A percentile compares a stretch with the other conserved stretches of the same genome.
These are phyloP conservation scores for Lepidurus arcticus DNA, from an alignment of 1,140 invertebrate species.

Conservation along the genomic window DNA sequence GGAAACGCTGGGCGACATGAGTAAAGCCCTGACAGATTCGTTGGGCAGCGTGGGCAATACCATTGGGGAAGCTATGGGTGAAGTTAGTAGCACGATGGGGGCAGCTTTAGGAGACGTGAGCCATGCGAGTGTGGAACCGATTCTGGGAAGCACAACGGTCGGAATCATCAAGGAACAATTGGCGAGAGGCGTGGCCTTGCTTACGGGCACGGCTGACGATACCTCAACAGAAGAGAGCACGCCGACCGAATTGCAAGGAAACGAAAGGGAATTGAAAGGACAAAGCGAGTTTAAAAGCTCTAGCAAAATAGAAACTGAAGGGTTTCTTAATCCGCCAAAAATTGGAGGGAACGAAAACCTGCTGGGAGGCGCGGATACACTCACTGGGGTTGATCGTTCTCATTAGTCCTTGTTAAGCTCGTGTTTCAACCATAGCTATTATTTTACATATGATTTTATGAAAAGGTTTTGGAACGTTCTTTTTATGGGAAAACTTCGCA, in stretches of 20 bases:
- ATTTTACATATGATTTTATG: neutral
- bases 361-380: neutral
- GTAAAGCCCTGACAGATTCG: neutral
- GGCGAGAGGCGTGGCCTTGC: conserved; percentile 1
- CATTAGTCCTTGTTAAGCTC: neutral
- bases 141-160: neutral
- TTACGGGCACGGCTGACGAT: neutral
- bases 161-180: neutral
- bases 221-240: neutral
- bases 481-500: neutral
- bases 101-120: neutral
- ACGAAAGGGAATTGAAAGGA: neutral
- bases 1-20: neutral
- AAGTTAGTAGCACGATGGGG: neutral
- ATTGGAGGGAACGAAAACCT: neutral
- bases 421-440: neutral
- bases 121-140: neutral
- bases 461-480: neutral
- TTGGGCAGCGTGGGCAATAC: conserved; percentile 11
- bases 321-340: neutral
- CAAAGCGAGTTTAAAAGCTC: neutral
- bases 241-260: neutral
- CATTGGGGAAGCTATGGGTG: neutral
- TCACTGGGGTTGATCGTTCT: neutral
- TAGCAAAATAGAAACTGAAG: neutral